Percentiles rank a stretch among this genome's conserved stretches.
Conservation (phyloP, 2,113 vertebrate genomes). For the Aepyceros melampus region DNA sequence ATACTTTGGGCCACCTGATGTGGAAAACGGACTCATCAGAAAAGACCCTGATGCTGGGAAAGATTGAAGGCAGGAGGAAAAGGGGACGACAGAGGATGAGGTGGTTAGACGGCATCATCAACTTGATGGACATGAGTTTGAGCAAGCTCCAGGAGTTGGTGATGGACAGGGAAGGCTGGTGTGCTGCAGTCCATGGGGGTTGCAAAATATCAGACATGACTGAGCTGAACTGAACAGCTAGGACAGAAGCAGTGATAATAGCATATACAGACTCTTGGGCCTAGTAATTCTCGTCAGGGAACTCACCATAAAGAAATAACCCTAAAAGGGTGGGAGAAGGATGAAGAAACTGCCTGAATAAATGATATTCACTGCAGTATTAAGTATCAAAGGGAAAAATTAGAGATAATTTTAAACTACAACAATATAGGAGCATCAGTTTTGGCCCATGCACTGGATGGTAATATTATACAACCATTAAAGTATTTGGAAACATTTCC, state of each 20-base stretch:
- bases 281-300: not conserved
- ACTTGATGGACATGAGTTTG: not conserved
- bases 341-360: not conserved
- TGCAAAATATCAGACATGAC: rapidly evolving
- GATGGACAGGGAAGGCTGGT: not conserved
- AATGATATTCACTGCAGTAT: not conserved
- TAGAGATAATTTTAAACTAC: not conserved
- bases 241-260: not conserved
- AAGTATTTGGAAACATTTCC: not conserved
- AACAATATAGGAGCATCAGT: not conserved
- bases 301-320: not conserved
- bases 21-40: not conserved
- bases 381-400: not conserved
- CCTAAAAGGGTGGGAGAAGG: not conserved
- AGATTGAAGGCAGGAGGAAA: not conserved
- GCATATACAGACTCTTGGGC: not conserved
- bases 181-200: not conserved
- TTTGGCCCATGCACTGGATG: not conserved
- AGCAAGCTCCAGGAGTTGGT: not conserved
- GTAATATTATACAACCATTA: not conserved
- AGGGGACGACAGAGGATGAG: not conserved
- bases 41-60: not conserved
- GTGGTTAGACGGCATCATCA: not conserved
- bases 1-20: not conserved
- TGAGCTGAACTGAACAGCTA: not conserved